Evolutionary conservation across 2,888 invertebrate species (phyloP).

Genomic region (Drepana falcataria): DNA sequence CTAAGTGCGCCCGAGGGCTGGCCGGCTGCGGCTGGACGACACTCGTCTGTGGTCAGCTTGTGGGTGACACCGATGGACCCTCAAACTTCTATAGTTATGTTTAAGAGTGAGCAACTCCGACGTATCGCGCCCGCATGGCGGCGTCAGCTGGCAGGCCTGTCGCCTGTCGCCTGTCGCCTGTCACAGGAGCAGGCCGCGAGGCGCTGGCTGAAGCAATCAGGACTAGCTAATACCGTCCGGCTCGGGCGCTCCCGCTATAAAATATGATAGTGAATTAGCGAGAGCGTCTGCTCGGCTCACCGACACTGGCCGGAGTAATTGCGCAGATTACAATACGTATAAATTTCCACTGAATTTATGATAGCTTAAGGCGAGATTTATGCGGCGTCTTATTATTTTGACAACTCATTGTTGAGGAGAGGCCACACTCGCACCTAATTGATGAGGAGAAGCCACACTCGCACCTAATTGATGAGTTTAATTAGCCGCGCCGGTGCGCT

Average conservation of each 20-base stretch:
- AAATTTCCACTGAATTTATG: constrained; percentile 50
- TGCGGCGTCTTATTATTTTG: constrained; percentile 64
- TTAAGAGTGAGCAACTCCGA: too few species aligned
- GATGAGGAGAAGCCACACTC: constrained; percentile 26
- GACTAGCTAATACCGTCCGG: constrained; percentile 17
- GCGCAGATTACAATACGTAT: constrained; percentile 59
- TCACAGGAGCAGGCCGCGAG: too few species aligned
- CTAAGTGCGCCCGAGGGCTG: too few species aligned
- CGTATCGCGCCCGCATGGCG: too few species aligned
- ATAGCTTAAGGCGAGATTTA: constrained; percentile 50
- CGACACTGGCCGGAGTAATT: constrained; percentile 47
- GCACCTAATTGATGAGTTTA: constrained; percentile 17
- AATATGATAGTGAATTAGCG: constrained; percentile 42
- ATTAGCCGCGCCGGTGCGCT: neutral
- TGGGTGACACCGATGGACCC: too few species aligned
- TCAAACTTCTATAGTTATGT: too few species aligned
- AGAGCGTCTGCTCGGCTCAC: constrained; percentile 26
- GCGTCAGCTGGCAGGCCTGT: too few species aligned
- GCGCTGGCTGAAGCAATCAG: too few species aligned
- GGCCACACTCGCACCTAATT: constrained; percentile 34
- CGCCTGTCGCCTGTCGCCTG: too few species aligned
- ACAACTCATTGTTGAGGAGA: constrained; percentile 50
- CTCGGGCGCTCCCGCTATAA: constrained; percentile 24
- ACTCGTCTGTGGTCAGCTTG: too few species aligned
- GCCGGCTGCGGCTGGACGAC: too few species aligned